Evolutionary conservation across 2,888 invertebrate species (phyloP).

Genomic region (Ferrisia virgata): DNA sequence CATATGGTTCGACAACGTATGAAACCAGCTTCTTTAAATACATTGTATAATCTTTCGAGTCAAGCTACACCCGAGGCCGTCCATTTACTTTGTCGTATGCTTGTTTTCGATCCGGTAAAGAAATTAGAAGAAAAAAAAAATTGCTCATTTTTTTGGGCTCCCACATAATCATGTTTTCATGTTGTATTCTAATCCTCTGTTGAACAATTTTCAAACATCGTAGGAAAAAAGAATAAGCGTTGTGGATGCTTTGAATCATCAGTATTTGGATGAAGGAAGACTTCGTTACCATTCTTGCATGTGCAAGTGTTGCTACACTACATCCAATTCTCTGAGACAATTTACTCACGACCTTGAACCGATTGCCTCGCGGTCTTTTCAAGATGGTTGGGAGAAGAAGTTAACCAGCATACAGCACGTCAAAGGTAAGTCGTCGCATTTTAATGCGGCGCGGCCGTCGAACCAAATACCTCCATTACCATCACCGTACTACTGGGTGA

Average conservation of each 20-base stretch:
- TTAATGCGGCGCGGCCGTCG: background rate
- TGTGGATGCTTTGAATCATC: constrained; percentile 91
- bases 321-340: constrained; percentile 66
- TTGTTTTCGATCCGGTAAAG: constrained; percentile 94
- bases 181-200: constrained; percentile 19
- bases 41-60: constrained; percentile 85
- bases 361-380: constrained; percentile 83
- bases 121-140: too few species aligned
- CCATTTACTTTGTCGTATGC: constrained; percentile 93
- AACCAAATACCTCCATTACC: background rate
- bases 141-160: background rate
- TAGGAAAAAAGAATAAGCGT: constrained; percentile 92
- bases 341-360: constrained; percentile 89
- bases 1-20: constrained; percentile 86
- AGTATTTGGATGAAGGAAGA: constrained; percentile 96
- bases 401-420: constrained; percentile 89
- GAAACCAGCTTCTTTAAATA: constrained; percentile 82
- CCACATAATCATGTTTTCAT: background rate
- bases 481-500: background rate
- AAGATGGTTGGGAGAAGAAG: constrained; percentile 95
- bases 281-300: constrained; percentile 99
- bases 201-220: constrained; percentile 43
- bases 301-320: constrained; percentile 96
- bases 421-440: constrained; percentile 67
- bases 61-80: constrained; percentile 98